Base-by-base conservation (phyloP, 2,888 invertebrate species). In the Caenorhabditis uteleia region DNA sequence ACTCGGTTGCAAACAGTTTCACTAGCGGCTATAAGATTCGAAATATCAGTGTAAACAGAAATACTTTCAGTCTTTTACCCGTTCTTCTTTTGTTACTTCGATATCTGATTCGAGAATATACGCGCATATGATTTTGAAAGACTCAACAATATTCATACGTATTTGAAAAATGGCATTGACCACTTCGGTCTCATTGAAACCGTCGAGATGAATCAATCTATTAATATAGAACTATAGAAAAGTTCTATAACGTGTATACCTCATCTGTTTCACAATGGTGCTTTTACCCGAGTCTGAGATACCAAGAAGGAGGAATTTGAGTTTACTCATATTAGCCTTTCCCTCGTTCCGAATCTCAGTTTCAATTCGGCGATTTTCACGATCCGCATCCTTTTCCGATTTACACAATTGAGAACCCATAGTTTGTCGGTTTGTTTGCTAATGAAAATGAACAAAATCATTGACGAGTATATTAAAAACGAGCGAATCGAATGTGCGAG, bases 201-300 rank as follows among this genome's bases (percentile, higher is more conserved):
- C 67, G 12, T 45, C 57, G 2, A 29, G n/a, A 25, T 57, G 55
- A n/a, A 46, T 44, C n/a, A 61, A 43, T 48, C 67, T 66, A 34
- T 2, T 45, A 53, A 23, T 14, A 1, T 12, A 12, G 39, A 1
- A 20, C 3, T 34, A 18, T 25, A 1, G 6, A 34, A 18, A 29
- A 45, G n/a, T n/a, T 40, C 40, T 25, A 38, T 6, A 18, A 36
- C 25, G 27, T 18, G 4, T 33, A 12, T 31, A 66, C 69, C 69
- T 62, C 70, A 70, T 67, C 21, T 70, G 70, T 40, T 70, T 70
- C 4, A 64, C 70, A 27, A 70, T 70, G n/a, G 70, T 70, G 31
- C 65, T 66, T 31, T 70, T 70, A 25, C 70, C 70, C 10, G 70
- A 48, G 29, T 70, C 70, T 0, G 70, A 51, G 1, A 46, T 55